Conservation (phyloP, 1,140 invertebrate genomes). For the Saccostrea echinata region DNA sequence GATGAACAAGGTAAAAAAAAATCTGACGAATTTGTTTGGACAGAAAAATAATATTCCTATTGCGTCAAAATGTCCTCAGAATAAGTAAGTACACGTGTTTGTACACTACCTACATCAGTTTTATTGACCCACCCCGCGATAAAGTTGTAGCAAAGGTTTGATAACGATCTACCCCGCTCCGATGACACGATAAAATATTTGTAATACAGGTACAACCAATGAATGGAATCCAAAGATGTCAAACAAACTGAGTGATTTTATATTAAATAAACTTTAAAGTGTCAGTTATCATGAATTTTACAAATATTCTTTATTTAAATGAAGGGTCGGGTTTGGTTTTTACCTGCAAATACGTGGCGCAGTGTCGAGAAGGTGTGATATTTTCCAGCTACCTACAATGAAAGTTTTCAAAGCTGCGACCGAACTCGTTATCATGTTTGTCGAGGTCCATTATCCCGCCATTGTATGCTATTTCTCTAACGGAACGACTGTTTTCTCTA, state of each 20-base stretch:
- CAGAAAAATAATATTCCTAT: background rate
- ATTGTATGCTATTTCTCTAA: constrained; percentile 5
- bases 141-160: background rate
- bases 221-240: constrained; percentile 18
- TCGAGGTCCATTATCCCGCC: background rate
- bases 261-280: constrained; percentile 36
- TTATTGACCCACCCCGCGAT: constrained; percentile 13
- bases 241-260: constrained; percentile 32
- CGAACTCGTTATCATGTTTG: constrained; percentile 16
- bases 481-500: constrained; percentile 28
- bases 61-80: constrained; percentile 1
- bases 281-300: constrained; percentile 10
- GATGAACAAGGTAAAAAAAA: background rate
- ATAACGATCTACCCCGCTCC: background rate
- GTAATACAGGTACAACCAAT: background rate
- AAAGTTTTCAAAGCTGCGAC: constrained; percentile 1
- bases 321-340: background rate
- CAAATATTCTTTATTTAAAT: background rate
- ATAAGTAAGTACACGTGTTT: background rate
- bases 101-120: background rate
- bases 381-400: background rate
- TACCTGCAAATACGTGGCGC: background rate
- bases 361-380: background rate
- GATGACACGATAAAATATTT: constrained; percentile 35
- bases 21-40: background rate